Base-by-base conservation (phyloP, 2,113 vertebrate species). In the Chascanopsetta lugubris region DNA sequence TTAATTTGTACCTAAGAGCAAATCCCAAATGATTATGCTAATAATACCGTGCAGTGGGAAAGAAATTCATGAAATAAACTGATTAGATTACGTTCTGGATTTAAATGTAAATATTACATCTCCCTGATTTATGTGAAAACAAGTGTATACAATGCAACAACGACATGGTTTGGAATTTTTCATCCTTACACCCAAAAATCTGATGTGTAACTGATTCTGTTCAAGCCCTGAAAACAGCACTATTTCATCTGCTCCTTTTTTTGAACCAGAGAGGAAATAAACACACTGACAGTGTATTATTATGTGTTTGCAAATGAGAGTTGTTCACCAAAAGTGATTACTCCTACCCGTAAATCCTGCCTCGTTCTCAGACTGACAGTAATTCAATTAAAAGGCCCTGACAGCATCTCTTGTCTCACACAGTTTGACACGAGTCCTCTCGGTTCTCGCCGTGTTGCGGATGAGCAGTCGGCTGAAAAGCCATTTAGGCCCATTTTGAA, bases 391-490 rank as follows among this genome's bases (percentile, higher is more conserved):
- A 36, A 56, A 11, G n/a, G 40, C 17, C 5, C 53, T 34, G 22
- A 4, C 11, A 30, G 20, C 18, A 54, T 47, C 45, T 55, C 42
- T 57, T 67, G 27, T n/a, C 34, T n/a, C 26, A 7, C 30, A 6
- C 38, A 59, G 29, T 12, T 12, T 51, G 61, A 46, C 24, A 29
- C 22, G 20, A 11, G 25, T 17, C 8, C 17, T 38, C 40, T 32
- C 26, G 5, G 11, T 27, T 50, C 43, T 47, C 24, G 0, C 13
- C 20, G 46, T 11, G 3, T 57, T 29, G 25, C 32, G 30, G 21
- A 43, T 36, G 47, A 30, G 42, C 51, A 60, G 25, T 9, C 46
- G 45, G 43, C 51, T 47, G 49, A n/a, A 79, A 70, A 75, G 63
- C 45, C 75, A 58, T 69, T 57, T 45, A 43, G n/a, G 22, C 18